These are phyloP conservation scores for Pristis pectinata DNA, from an alignment of 2,797 vertebrate genomes.

Conservation along the genomic window DNA sequence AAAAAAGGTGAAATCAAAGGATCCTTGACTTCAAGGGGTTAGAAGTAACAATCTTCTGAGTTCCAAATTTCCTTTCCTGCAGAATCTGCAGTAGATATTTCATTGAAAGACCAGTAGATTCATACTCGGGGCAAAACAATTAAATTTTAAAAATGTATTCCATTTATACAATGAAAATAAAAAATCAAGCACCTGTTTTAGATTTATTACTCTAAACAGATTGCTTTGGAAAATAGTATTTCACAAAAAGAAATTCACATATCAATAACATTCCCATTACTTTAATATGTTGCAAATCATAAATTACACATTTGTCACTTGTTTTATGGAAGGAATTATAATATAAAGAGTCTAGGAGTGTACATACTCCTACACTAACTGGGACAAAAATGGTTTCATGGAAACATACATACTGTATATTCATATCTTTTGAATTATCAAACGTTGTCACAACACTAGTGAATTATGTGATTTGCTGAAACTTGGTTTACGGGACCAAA, in stretches of 20 bases:
- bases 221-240: not conserved
- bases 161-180: not conserved
- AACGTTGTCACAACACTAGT: not conserved
- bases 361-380: not conserved
- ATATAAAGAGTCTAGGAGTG: no score
- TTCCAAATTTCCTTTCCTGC: not conserved
- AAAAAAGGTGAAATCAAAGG: conserved; percentile 21
- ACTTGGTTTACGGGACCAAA: not conserved
- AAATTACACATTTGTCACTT: no score
- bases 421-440: not conserved
- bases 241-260: not conserved
- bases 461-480: not conserved
- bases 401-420: not conserved
- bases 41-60: not conserved
- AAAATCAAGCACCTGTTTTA: not conserved
- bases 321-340: no score
- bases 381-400: not conserved
- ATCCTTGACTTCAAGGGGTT: conserved; percentile 11
- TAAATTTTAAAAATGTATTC: not conserved
- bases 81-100: not conserved
- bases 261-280: no score
- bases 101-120: not conserved
- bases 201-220: no score
- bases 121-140: not conserved
- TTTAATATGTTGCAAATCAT: no score